Conservation (phyloP, 2,113 vertebrate species). For the Willisornis vidua region DNA sequence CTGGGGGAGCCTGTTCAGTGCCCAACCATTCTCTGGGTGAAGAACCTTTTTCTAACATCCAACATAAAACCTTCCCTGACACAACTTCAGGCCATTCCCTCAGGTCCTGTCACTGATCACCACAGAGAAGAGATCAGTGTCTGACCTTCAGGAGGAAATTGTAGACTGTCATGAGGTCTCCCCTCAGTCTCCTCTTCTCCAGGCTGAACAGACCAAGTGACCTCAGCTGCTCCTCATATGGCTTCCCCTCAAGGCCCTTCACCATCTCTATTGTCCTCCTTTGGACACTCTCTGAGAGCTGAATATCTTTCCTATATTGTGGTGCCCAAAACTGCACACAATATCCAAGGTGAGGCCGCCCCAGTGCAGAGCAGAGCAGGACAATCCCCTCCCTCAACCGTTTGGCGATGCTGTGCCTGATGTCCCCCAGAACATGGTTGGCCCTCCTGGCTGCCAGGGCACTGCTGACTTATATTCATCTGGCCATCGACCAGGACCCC, state of each 20-base stretch:
- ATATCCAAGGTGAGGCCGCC: not conserved
- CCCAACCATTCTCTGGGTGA: not conserved
- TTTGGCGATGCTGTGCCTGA: not conserved
- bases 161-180: not conserved
- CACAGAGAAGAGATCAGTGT: not conserved
- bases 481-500: not conserved
- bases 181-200: not conserved
- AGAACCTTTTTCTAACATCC: not conserved
- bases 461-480: not conserved
- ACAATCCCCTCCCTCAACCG: not conserved
- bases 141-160: not conserved
- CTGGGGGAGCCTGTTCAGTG: not conserved
- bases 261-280: not conserved
- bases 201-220: not conserved
- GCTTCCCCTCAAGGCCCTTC: not conserved
- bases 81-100: not conserved
- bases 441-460: no score
- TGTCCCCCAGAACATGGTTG: no score
- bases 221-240: not conserved
- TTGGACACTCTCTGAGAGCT: not conserved
- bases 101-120: not conserved
- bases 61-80: not conserved
- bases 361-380: not conserved
- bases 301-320: not conserved
- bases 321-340: not conserved